phyloP scores from a whole-genome alignment of 2,888 invertebrate genomes.

The Mamestra brassicae region DNA sequence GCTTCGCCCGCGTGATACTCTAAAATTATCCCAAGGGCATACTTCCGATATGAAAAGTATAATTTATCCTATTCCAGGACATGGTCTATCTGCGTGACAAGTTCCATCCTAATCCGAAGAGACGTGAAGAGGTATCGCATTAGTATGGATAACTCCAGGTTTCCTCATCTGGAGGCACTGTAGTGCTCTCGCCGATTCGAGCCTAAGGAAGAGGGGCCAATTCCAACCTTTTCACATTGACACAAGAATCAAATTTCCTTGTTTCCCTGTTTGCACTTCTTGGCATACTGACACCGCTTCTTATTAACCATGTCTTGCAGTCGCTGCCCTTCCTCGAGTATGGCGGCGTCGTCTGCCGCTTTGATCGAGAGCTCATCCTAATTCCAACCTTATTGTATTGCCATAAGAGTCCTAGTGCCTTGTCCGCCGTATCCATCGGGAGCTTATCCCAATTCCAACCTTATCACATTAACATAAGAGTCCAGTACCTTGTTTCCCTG shows the following conservation, averaged over 20 bases:
- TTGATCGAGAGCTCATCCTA: slow-evolving; percentile 15
- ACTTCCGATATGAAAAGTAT: too few species aligned
- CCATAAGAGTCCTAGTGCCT: slow-evolving; percentile 63
- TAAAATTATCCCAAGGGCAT: too few species aligned
- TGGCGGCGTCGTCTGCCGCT: slow-evolving; percentile 54
- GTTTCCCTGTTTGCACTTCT: slow-evolving; percentile 76
- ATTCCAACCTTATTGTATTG: background rate
- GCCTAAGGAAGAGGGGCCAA: background rate
- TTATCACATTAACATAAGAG: background rate
- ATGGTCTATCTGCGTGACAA: too few species aligned
- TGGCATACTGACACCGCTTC: slow-evolving; percentile 75
- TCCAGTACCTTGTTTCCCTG: slow-evolving; percentile 74
- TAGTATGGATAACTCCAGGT: too few species aligned
- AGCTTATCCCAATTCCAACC: background rate
- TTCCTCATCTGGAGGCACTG: too few species aligned
- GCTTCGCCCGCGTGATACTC: too few species aligned
- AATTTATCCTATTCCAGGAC: too few species aligned
- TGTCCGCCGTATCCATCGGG: slow-evolving; percentile 31
- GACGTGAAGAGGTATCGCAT: too few species aligned
- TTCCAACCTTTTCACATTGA: background rate
- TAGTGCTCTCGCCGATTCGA: too few species aligned
- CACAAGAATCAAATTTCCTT: slow-evolving; percentile 65
- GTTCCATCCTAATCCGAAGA: too few species aligned
- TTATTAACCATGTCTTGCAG: slow-evolving; percentile 72
- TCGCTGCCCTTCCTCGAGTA: slow-evolving; percentile 67